Evolutionary conservation across 1,140 invertebrate genomes (phyloP).

Genomic region (Galendromus occidentalis): DNA sequence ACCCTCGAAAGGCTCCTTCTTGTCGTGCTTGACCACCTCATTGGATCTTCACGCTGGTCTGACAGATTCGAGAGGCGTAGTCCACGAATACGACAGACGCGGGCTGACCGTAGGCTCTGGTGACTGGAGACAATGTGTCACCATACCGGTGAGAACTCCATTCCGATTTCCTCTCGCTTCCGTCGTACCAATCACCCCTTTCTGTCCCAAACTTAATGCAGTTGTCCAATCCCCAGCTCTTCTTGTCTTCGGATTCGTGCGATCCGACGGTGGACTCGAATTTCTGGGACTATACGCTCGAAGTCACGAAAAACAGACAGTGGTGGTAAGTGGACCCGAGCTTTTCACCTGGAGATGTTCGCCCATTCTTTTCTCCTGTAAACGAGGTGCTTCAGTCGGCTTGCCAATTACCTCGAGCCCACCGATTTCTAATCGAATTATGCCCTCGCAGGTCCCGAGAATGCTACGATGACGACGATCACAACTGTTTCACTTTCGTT

Average conservation of each 20-base stretch:
- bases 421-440: too few species aligned
- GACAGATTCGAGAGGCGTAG: constrained; percentile 45
- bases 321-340: constrained; percentile 34
- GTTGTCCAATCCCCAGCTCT: too few species aligned
- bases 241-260: constrained; percentile 20
- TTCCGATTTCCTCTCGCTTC: too few species aligned
- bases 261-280: constrained; percentile 36
- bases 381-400: too few species aligned
- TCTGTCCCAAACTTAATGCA: too few species aligned
- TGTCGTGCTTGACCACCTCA: constrained; percentile 23
- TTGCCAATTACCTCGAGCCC: too few species aligned
- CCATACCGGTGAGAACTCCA: constrained; percentile 27
- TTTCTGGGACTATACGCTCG: constrained; percentile 47
- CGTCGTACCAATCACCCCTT: too few species aligned
- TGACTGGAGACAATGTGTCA: constrained; percentile 46
- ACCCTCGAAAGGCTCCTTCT: constrained; percentile 53
- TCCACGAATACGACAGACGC: constrained; percentile 51
- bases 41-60: constrained; percentile 25
- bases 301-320: constrained; percentile 39
- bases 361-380: too few species aligned
- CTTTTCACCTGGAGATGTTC: too few species aligned
- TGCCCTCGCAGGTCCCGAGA: constrained; percentile 20
- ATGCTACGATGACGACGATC: constrained; percentile 42
- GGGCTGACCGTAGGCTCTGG: constrained; percentile 36
- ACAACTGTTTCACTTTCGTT: constrained; percentile 59